Evolutionary conservation across 2,113 vertebrate species (phyloP).

Genomic region (Takifugu bimaculatus): DNA sequence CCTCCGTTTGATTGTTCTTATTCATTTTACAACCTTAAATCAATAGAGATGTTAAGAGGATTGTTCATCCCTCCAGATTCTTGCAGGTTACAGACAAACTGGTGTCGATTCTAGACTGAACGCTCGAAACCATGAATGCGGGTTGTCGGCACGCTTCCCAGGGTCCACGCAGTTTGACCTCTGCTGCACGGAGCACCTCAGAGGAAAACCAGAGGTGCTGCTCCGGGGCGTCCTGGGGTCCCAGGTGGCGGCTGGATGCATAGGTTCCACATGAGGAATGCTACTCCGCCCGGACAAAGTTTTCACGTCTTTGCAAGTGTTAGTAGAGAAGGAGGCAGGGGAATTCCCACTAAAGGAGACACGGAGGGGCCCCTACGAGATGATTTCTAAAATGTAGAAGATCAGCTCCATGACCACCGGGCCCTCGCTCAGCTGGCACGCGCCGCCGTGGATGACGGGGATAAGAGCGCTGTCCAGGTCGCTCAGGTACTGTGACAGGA

Average conservation of each 20-base stretch:
- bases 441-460: constrained; percentile 94
- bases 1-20: not conserved
- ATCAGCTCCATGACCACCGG: constrained; percentile 95
- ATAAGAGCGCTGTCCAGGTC: constrained; percentile 97
- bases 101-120: not conserved
- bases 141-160: too few relatives aligned
- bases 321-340: constrained; percentile 43
- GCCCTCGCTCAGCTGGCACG: constrained; percentile 93
- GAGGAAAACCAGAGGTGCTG: not conserved
- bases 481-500: constrained; percentile 92
- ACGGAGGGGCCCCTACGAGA: constrained; percentile 75
- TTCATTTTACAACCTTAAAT: not conserved
- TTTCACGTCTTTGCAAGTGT: constrained; percentile 80
- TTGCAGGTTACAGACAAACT: not conserved
- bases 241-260: constrained; percentile 79
- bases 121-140: not conserved
- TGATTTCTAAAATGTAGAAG: constrained; percentile 99
- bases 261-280: constrained; percentile 83
- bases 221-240: too few relatives aligned
- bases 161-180: too few relatives aligned
- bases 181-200: not conserved
- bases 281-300: constrained; percentile 55
- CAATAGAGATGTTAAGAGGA: too few relatives aligned
- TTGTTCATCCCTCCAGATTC: not conserved
- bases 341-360: not conserved